Evolutionary conservation across 2,797 vertebrate genomes (phyloP), one percentile per base, ranked within the genome.

Genomic region (Adelosebastes latens): DNA sequence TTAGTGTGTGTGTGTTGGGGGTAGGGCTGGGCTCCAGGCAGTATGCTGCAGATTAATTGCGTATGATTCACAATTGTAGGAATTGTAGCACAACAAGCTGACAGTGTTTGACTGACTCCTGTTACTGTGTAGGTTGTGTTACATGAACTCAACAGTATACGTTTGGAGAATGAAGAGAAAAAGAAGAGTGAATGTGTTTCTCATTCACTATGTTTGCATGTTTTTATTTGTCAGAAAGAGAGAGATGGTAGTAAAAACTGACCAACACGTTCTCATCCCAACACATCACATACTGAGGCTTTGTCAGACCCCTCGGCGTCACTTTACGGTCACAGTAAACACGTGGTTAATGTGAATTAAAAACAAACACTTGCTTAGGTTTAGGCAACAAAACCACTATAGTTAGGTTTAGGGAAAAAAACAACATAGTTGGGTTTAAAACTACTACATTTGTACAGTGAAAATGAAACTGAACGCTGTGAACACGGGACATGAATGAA

Each of bases 21-120:
- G 72, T 39, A 69, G 73, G 75, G 75, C 81, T 31, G 52, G 62
- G 79, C 87, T 83, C 8, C 31, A 75, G 84, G 88, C 85, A 39
- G 52, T 71, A 69, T 69, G 83, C 68, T 82, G 80, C 36, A 81
- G 75, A 89, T 91, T 92, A 94, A 92, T 88, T 92, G 82, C 34
- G 20, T 78, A 86, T 89, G 82, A 92, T 81, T 93, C 87, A 89
- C 75, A 88, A 74, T 77, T 75, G 63, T 65, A 68, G 74, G 63
- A 84, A 75, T 22, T 84, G 58, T 59, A 61, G 78, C 52, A 75
- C 60, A 81, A 81, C 78, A 78, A 74, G 75, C 52, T 49, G 76
- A 18, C 2, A 39, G 24, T 58, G 32, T 84, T 77, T 79, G 74
- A 56, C 75, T 63, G 79, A 86, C 72, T 87, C 36, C 46, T 74